A percentile compares a stretch with the other conserved stretches of the same genome.
These are phyloP conservation scores for Magallana angulata DNA, from an alignment of 1,140 invertebrate species.

Conservation along the genomic window DNA sequence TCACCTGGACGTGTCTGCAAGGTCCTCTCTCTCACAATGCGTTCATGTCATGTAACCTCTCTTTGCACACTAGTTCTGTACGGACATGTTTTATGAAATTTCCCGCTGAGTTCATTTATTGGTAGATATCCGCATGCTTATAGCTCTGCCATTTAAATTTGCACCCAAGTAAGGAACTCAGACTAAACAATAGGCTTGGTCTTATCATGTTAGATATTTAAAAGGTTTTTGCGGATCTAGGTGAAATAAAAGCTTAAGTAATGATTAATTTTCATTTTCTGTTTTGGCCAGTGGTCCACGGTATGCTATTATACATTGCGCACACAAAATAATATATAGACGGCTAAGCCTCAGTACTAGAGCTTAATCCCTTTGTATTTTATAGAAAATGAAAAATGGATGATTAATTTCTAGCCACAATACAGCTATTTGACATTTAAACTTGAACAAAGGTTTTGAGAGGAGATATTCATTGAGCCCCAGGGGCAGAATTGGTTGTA, in stretches of 20 bases:
- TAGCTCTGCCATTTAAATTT: conserved; percentile 17
- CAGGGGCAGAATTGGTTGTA: background rate
- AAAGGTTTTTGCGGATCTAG: conserved; percentile 9
- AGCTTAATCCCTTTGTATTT: conserved; percentile 33
- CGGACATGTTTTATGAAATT: conserved; percentile 25
- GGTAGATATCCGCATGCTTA: conserved; percentile 5
- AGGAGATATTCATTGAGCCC: background rate
- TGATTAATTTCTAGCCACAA: conserved; percentile 28
- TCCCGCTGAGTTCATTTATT: conserved; percentile 15
- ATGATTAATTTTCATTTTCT: conserved; percentile 33
- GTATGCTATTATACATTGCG: conserved; percentile 21
- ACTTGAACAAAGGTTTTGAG: conserved; percentile 14
- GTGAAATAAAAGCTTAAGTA: conserved; percentile 36
- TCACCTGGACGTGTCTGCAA: conserved; percentile 22
- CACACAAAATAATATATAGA: conserved; percentile 17
- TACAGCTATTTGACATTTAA: conserved; percentile 15
- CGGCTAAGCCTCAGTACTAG: background rate
- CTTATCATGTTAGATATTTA: conserved; percentile 30
- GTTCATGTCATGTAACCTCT: conserved; percentile 6
- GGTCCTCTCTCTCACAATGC: conserved; percentile 13
- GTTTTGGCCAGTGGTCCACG: conserved; percentile 13
- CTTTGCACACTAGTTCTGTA: conserved; percentile 23
- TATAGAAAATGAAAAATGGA: conserved; percentile 37
- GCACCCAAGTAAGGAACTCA: background rate
- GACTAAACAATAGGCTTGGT: conserved; percentile 28